phyloP scores from a whole-genome alignment of 2,888 invertebrate genomes.

The Aphidius colemani region DNA sequence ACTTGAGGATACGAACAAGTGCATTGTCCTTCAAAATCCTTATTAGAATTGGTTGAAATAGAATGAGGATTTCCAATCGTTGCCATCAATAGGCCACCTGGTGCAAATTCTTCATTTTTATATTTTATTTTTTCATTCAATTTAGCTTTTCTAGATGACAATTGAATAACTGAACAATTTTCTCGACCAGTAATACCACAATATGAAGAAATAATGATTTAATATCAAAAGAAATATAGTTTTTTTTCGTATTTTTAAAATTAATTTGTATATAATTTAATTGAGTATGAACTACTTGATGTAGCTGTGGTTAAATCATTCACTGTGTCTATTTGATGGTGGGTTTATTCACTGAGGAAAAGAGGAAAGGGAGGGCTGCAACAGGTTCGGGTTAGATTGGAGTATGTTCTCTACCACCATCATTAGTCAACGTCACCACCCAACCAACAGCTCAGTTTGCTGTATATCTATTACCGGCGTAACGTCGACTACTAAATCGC shows the following conservation, averaged over 20 bases:
- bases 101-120: conserved; percentile 50
- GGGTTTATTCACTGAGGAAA: conserved; percentile 45
- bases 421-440: conserved; percentile 58
- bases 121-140: no score
- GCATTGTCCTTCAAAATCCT: conserved; percentile 27
- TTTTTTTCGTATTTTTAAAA: no score
- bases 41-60: conserved; percentile 43
- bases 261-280: no score
- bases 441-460: conserved; percentile 33
- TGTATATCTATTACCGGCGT: conserved; percentile 50
- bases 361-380: conserved; percentile 49
- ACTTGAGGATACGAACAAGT: conserved; percentile 51
- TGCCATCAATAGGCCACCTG: conserved; percentile 24
- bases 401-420: conserved; percentile 60
- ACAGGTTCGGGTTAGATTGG: conserved; percentile 59
- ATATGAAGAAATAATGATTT: no score
- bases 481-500: conserved; percentile 50
- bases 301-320: conserved; percentile 39
- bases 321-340: conserved; percentile 48
- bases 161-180: conserved; percentile 54
- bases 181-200: no score
- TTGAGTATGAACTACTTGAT: no score
- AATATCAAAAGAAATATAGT: no score
- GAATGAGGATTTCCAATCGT: conserved; percentile 49
- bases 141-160: conserved; percentile 33